Percentiles rank a stretch among this genome's conserved stretches.
phyloP scores from a whole-genome alignment of 2,888 invertebrate species.

The Itoplectis maculator region DNA sequence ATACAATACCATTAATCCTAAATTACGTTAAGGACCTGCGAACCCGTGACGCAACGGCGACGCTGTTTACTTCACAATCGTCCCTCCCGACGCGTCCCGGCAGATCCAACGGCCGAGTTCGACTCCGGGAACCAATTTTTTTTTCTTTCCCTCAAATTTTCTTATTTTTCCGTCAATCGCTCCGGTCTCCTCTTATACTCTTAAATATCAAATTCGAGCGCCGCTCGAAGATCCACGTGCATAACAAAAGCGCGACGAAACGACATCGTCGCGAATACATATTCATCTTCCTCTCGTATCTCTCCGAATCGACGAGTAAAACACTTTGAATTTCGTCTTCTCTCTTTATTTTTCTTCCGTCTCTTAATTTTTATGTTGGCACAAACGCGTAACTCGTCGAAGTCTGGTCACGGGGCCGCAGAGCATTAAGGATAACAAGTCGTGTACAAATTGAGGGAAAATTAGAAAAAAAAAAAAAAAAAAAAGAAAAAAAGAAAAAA shows the following conservation, averaged over 20 bases:
- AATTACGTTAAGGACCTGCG: slow-evolving; percentile 72
- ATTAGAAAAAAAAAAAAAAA: slow-evolving; percentile 49
- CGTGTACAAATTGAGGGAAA: slow-evolving; percentile 70
- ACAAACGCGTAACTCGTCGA: slow-evolving; percentile 28
- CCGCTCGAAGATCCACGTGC: slow-evolving; percentile 56
- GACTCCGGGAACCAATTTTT: not conserved
- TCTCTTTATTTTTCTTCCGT: not conserved
- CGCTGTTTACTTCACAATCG: slow-evolving; percentile 33
- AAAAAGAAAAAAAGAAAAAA: too few relatives aligned
- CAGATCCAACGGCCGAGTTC: slow-evolving; percentile 1
- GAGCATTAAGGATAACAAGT: slow-evolving; percentile 67
- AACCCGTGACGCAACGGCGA: slow-evolving; percentile 67
- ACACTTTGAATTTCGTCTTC: not conserved
- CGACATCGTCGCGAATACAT: slow-evolving; percentile 37
- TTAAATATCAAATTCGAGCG: slow-evolving; percentile 51
- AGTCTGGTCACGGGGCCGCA: slow-evolving; percentile 56
- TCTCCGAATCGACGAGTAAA: slow-evolving; percentile 23
- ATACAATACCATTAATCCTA: slow-evolving; percentile 76
- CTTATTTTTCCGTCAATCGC: slow-evolving; percentile 19
- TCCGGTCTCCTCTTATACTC: slow-evolving; percentile 3
- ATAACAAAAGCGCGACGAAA: slow-evolving; percentile 52
- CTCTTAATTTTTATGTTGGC: slow-evolving; percentile 41
- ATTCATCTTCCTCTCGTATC: slow-evolving; percentile 29
- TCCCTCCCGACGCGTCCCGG: slow-evolving; percentile 20
- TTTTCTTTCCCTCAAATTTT: slow-evolving; percentile 6